Conservation (phyloP, 2,113 vertebrate genomes). For the Oryzias celebensis region DNA sequence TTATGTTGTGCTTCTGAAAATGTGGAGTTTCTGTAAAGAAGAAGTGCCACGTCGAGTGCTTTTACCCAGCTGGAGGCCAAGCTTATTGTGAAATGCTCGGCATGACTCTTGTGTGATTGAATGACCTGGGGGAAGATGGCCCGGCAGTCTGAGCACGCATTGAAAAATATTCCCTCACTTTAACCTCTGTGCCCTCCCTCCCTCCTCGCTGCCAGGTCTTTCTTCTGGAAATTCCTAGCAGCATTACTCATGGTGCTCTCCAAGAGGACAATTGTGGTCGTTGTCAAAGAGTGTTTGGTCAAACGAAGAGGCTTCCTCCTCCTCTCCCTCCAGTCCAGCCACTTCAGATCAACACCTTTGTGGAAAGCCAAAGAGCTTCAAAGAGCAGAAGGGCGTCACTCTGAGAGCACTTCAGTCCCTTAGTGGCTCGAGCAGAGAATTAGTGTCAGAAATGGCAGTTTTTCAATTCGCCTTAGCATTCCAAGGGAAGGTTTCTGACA, state of each 20-base stretch:
- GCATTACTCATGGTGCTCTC: conserved; percentile 51
- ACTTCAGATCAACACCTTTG: conserved; percentile 49
- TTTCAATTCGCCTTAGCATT: conserved; percentile 31
- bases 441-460: conserved; percentile 54
- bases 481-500: conserved; percentile 14
- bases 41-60: background rate
- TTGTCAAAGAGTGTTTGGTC: conserved; percentile 62
- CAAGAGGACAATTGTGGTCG: conserved; percentile 44
- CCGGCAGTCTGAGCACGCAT: conserved; percentile 48
- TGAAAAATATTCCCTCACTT: conserved; percentile 47
- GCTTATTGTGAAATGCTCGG: conserved; percentile 51
- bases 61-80: conserved; percentile 42
- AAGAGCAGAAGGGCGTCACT: conserved; percentile 54
- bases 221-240: conserved; percentile 22
- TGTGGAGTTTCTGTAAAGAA: conserved; percentile 1
- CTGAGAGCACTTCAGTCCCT: conserved; percentile 41
- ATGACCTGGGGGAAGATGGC: conserved; percentile 59
- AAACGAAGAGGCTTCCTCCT: conserved; percentile 54
- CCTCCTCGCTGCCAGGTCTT: background rate
- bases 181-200: conserved; percentile 8
- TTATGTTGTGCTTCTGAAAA: background rate
- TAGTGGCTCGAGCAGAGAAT: conserved; percentile 35
- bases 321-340: conserved; percentile 53
- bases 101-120: conserved; percentile 52
- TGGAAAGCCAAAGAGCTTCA: conserved; percentile 37